Percentiles rank a stretch among this genome's conserved stretches.
Evolutionary conservation across 2,113 vertebrate species (phyloP).

Genomic region (Ochotona princeps): DNA sequence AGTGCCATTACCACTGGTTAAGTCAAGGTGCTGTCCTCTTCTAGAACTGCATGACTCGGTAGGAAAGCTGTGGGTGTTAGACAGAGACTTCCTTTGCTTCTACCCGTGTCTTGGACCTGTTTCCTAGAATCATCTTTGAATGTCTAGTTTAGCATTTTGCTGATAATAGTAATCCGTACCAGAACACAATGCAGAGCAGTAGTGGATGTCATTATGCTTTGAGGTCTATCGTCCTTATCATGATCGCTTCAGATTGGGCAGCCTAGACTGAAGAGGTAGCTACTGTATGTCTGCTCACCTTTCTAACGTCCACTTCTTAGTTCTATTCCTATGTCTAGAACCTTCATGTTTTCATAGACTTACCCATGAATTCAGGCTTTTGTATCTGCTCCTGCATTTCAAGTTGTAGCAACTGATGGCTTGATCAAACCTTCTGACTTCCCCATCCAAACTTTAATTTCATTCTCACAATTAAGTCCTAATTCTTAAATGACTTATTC

Average conservation of each 20-base stretch:
- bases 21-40: too few relatives aligned
- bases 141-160: not conserved
- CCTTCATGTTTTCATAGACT: not conserved
- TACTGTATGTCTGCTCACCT: not conserved
- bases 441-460: not conserved
- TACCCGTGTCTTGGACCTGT: not conserved
- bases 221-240: not conserved
- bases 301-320: not conserved
- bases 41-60: too few relatives aligned
- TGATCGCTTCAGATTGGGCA: not conserved
- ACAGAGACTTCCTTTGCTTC: too few relatives aligned
- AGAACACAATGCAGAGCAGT: not conserved
- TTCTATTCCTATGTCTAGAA: not conserved
- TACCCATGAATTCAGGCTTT: not conserved
- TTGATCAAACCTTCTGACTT: not conserved
- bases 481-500: not conserved
- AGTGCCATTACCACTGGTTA: constrained; percentile 99
- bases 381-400: not conserved
- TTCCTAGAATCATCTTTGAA: not conserved
- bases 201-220: not conserved
- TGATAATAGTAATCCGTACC: not conserved
- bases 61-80: too few relatives aligned
- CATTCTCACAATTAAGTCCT: not conserved
- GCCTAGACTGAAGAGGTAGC: too few relatives aligned
- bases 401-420: not conserved